Conservation (phyloP, 2,113 vertebrate species). For the Caranx ignobilis region DNA sequence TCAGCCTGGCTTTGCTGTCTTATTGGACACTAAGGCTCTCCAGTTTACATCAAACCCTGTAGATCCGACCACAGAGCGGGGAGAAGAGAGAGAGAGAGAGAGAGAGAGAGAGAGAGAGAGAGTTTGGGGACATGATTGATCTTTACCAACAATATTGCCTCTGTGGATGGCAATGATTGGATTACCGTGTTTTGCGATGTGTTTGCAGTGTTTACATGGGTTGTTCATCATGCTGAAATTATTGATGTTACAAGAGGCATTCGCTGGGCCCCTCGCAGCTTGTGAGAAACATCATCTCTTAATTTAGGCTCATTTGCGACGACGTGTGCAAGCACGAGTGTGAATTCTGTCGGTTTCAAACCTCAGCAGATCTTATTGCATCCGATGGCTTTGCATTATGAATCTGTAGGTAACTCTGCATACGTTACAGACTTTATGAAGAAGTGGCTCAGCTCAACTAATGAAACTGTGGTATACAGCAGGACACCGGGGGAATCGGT, state of each 20-base stretch:
- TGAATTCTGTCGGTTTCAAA: constrained; percentile 35
- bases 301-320: constrained; percentile 35
- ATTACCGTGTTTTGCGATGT: constrained; percentile 60
- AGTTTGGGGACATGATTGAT: constrained; percentile 58
- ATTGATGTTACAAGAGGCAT: constrained; percentile 26
- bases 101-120: constrained; percentile 30
- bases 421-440: constrained; percentile 34
- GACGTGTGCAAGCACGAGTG: constrained; percentile 1
- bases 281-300: constrained; percentile 22
- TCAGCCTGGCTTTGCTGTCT: constrained; percentile 73
- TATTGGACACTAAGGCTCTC: constrained; percentile 72
- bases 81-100: constrained; percentile 15
- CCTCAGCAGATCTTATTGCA: constrained; percentile 18
- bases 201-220: constrained; percentile 48
- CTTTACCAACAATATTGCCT: constrained; percentile 56
- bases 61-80: constrained; percentile 22
- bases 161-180: constrained; percentile 50
- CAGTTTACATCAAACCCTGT: constrained; percentile 60
- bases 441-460: constrained; percentile 36
- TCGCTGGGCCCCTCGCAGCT: constrained; percentile 8
- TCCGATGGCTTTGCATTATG: constrained; percentile 35
- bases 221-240: constrained; percentile 46
- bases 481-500: constrained; percentile 41
- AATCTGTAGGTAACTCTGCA: constrained; percentile 34
- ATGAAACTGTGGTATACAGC: constrained; percentile 44